Evolutionary conservation across 2,113 vertebrate genomes (phyloP).

Genomic region (Pachypanchax playfairii): DNA sequence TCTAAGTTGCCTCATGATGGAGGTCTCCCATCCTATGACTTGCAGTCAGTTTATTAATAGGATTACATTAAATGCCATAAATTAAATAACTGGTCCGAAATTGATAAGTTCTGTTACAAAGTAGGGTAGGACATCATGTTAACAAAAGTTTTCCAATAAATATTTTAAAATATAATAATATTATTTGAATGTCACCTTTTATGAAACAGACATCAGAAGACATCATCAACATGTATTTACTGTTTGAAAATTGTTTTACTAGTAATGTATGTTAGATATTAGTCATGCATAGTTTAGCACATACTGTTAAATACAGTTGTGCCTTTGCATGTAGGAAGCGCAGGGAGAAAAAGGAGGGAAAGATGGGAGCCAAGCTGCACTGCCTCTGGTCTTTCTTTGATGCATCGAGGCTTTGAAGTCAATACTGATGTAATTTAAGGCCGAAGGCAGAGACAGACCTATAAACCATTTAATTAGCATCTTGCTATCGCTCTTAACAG

Average conservation of each 20-base stretch:
- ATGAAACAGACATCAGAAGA: too few relatives aligned
- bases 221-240: background rate
- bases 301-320: background rate
- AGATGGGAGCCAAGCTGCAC: slow-evolving; percentile 1
- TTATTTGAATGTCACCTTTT: background rate
- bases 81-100: too few relatives aligned
- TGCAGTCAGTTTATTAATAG: slow-evolving; percentile 21
- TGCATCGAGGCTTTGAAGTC: slow-evolving; percentile 61
- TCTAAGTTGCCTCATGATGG: slow-evolving; percentile 35
- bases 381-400: slow-evolving; percentile 54
- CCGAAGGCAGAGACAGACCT: slow-evolving; percentile 48
- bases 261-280: background rate
- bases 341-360: slow-evolving; percentile 1
- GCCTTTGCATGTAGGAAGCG: background rate
- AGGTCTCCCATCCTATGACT: background rate
- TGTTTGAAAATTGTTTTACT: background rate
- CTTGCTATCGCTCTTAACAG: slow-evolving; percentile 37
- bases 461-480: slow-evolving; percentile 64
- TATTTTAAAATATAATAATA: background rate
- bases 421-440: slow-evolving; percentile 64
- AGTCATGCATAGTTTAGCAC: background rate
- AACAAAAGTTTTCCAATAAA: background rate
- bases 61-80: background rate
- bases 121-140: too few relatives aligned
- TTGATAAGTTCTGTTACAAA: too few relatives aligned